Evolutionary conservation across 2,888 invertebrate genomes (phyloP), one percentile per base, ranked within the genome.

Genomic region (Catocala fraxini): DNA sequence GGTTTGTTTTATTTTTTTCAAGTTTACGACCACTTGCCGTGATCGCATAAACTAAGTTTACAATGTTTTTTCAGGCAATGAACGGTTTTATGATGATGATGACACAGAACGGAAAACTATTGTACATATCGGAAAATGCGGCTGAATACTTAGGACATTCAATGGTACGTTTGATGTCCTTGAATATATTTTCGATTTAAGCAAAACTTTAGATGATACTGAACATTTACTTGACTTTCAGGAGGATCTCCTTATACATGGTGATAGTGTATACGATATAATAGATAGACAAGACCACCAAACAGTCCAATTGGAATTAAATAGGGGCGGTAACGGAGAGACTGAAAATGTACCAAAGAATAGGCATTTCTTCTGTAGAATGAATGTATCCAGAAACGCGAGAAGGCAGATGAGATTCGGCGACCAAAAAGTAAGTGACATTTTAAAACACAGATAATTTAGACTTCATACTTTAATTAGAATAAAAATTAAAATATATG

Each of bases 121-220:
- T 99, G 85, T 99, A 99, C 94, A 99, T 99, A 92, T 99, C 99
- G 71, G 99, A 99, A 95, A 99, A 99, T 92, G 99, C 99, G 59
- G 99, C 99, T 45, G 99, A 99, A 94, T 99, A 99, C 95, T 96
- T 99, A 87, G 99, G 99, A 80, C 99, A 99, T 95, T 99, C 99
- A 59, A 99, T 99, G 98, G 99, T 99, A 77, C 64, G 89, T 85
- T 74, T 59, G 1, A 34, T 55, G 47, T 58, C 41, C 34, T 39
- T 39, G 9, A 39, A 6, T 9, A 39, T 39, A 4, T 6, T 39
- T 5, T 9, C 4, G 35, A 1, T 39, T 39, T 39, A 39, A 9
- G 7, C 35, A 39, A 39, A 39, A 39, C 6, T 45, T 54, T 25
- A 15, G 5, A 45, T 35, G 7, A 39, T 5, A 39, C 5, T 60